Evolutionary conservation across 2,888 invertebrate genomes (phyloP).

Genomic region (Aphelenchoides bicaudatus): DNA sequence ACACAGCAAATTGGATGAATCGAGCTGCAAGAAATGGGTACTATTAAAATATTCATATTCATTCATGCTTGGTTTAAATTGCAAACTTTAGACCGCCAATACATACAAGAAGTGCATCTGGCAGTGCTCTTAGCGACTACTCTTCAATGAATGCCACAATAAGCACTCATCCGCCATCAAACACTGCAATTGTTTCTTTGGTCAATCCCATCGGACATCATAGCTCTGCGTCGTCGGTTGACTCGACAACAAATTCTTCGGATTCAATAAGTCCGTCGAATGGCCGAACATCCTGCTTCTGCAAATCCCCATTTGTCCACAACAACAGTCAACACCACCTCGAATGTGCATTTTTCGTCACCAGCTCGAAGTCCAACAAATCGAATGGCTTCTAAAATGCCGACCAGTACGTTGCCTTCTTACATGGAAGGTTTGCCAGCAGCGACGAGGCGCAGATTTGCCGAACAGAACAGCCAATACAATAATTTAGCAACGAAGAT

Average conservation of each 20-base stretch:
- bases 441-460: conserved; percentile 27
- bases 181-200: conserved; percentile 7
- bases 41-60: neutral
- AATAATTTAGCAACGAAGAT: no score
- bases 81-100: neutral
- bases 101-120: conserved; percentile 18
- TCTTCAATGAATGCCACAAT: conserved; percentile 11
- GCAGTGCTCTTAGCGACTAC: conserved; percentile 8
- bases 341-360: neutral
- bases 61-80: neutral
- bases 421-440: conserved; percentile 35
- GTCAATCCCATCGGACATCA: conserved; percentile 19
- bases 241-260: conserved; percentile 14
- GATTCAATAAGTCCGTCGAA: neutral
- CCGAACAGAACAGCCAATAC: conserved; percentile 17
- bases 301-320: neutral
- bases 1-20: no score
- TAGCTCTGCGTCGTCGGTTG: conserved; percentile 19
- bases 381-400: conserved; percentile 17
- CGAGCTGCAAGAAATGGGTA: neutral
- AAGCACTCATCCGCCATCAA: conserved; percentile 4
- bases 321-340: neutral
- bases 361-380: neutral
- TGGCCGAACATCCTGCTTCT: no score
- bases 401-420: conserved; percentile 17